Evolutionary conservation across 2,888 invertebrate species (phyloP).

Genomic region (Agonopterix subpropinquella): DNA sequence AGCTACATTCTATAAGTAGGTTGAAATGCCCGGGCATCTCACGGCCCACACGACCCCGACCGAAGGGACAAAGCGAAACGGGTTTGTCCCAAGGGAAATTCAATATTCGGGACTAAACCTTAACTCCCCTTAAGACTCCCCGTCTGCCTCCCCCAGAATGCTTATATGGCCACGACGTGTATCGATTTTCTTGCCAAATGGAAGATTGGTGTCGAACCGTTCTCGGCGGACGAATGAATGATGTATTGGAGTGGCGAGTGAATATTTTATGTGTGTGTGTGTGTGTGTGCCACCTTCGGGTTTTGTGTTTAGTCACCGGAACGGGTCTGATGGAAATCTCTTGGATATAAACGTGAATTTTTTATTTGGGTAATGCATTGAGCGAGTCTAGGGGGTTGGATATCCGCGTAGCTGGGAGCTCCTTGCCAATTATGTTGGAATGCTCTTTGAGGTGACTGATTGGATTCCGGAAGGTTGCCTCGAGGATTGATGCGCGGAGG

Average conservation of each 20-base stretch:
- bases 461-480: slow-evolving; percentile 45
- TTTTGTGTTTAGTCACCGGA: slow-evolving; percentile 62
- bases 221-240: slow-evolving; percentile 73
- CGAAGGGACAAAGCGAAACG: slow-evolving; percentile 75
- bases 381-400: slow-evolving; percentile 21
- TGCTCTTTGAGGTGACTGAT: slow-evolving; percentile 60
- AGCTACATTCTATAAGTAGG: slow-evolving; percentile 26
- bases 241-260: slow-evolving; percentile 69
- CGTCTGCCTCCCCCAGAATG: slow-evolving; percentile 73
- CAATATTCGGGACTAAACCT: slow-evolving; percentile 78
- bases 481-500: slow-evolving; percentile 17
- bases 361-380: slow-evolving; percentile 67
- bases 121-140: slow-evolving; percentile 74
- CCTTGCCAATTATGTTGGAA: slow-evolving; percentile 52
- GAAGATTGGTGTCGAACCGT: slow-evolving; percentile 75
- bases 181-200: slow-evolving; percentile 76
- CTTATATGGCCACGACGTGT: slow-evolving; percentile 76
- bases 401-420: slow-evolving; percentile 35
- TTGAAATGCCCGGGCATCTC: slow-evolving; percentile 60
- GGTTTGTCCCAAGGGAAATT: slow-evolving; percentile 78
- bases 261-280: slow-evolving; percentile 63
- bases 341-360: slow-evolving; percentile 60
- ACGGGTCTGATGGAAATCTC: slow-evolving; percentile 58
- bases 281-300: slow-evolving; percentile 44
- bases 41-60: slow-evolving; percentile 70